Base-by-base conservation (phyloP, 2,888 invertebrate genomes). In the Ectemnius lituratus region DNA sequence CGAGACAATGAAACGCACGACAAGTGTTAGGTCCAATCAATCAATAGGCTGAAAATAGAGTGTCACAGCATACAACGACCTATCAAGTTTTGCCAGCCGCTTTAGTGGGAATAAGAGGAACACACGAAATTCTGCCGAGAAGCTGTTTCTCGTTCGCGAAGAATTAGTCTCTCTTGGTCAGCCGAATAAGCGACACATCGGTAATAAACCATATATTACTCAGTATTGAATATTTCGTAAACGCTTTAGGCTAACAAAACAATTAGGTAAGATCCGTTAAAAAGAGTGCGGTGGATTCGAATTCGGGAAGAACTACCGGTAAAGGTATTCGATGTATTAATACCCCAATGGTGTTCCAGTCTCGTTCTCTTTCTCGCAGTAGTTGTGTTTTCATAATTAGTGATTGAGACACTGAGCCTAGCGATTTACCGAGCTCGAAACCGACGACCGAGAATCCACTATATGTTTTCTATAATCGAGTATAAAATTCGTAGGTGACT, bases 161-260 rank as follows among this genome's bases (percentile, higher is more conserved):
- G 62, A 73, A 61, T 75, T 75, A 37, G 37, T 37, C 37, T 37
- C 37, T 70, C 70, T 62, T 45, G 20, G 57, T 16, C 28, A 63
- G 74, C 66, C 57, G 27, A 71, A 56, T 49, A 45, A 56, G 57
- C 49, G 28, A 67, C 69, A 57, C 70, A 70, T 62, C 37, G 49
- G n/a, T 76, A 59, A 60, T 67, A 73, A 63, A 73, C 70, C 76
- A 49, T 65, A 80, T 77, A 73, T 83, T 83, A 84, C 73, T 87
- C 86, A 87, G 81, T 86, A 87, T 86, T 87, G 79, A 74, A 81
- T 82, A 80, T 82, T 82, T 79, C 60, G 70, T 79, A 61, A 67
- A 74, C 59, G 62, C 82, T 62, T 80, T 11, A 71, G 76, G 68
- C 78, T 62, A 79, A 78, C 14, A 61, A 77, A 66, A 52, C 57